Percentiles rank a stretch among this genome's conserved stretches.
Conservation (phyloP, 1,140 invertebrate genomes). For the Patella vulgata region DNA sequence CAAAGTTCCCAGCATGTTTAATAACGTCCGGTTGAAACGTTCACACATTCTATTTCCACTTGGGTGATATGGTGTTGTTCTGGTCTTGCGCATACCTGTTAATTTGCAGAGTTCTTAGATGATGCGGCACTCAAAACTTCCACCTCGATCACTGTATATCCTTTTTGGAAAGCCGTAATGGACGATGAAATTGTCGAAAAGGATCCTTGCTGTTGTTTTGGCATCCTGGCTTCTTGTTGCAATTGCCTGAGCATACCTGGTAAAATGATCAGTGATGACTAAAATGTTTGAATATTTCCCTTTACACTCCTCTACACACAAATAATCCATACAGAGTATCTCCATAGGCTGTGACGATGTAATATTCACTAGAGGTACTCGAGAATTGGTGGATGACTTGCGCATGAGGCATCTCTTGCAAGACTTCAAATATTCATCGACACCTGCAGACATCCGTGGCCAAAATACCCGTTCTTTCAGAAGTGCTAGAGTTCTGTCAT, state of each 20-base stretch:
- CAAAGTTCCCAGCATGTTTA: slow-evolving; percentile 12
- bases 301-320: neutral
- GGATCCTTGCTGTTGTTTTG: slow-evolving; percentile 5
- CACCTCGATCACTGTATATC: slow-evolving; percentile 6
- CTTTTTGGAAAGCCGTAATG: slow-evolving; percentile 10
- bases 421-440: slow-evolving; percentile 16
- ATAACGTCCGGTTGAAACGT: slow-evolving; percentile 13
- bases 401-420: slow-evolving; percentile 23
- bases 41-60: slow-evolving; percentile 9
- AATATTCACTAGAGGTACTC: neutral
- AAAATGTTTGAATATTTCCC: neutral
- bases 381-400: slow-evolving; percentile 9
- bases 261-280: slow-evolving; percentile 13
- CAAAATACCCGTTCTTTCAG: slow-evolving; percentile 19
- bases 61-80: slow-evolving; percentile 17
- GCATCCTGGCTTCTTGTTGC: slow-evolving; percentile 8
- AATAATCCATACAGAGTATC: neutral
- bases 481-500: slow-evolving; percentile 21
- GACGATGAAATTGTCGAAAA: slow-evolving; percentile 4
- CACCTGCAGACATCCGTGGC: slow-evolving; percentile 19
- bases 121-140: slow-evolving; percentile 5
- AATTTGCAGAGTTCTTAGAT: slow-evolving; percentile 8
- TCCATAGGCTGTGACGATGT: neutral
- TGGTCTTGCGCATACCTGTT: neutral
- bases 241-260: slow-evolving; percentile 8